Evolutionary conservation across 92 coral and sea anemone genomes (phyloP).

Genomic region (Diadumene lineata): DNA sequence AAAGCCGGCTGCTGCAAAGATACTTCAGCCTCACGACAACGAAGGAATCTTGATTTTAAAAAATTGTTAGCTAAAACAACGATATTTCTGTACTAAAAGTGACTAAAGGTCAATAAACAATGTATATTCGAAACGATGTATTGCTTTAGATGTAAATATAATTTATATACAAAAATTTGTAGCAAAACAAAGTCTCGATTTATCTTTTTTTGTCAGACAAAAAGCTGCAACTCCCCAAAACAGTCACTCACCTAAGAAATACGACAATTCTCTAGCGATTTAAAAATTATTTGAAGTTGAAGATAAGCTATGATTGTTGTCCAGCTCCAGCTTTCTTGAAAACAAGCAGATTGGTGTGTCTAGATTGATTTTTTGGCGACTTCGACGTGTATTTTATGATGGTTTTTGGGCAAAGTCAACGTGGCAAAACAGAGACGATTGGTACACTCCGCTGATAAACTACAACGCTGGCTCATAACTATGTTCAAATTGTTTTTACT

Average conservation of each 20-base stretch:
- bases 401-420: slow-evolving; percentile 54
- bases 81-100: neutral
- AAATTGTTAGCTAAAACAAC: neutral
- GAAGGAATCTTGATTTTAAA: no score
- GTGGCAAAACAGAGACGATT: slow-evolving; percentile 83
- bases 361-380: slow-evolving; percentile 7
- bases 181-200: neutral
- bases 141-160: neutral
- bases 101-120: neutral
- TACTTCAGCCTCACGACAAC: no score
- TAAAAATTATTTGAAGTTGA: neutral
- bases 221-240: slow-evolving; percentile 1
- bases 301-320: neutral
- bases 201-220: neutral
- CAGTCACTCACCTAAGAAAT: neutral
- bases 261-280: neutral
- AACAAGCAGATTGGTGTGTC: neutral
- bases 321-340: slow-evolving; percentile 10
- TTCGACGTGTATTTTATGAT: slow-evolving; percentile 28
- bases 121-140: neutral
- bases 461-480: slow-evolving; percentile 13
- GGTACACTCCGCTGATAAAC: slow-evolving; percentile 37
- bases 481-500: neutral
- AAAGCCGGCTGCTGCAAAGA: no score
- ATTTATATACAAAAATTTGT: neutral